A percentile compares a stretch with the other conserved stretches of the same genome.
phyloP scores from a whole-genome alignment of 2,113 vertebrate species.

The Oplegnathus fasciatus region DNA sequence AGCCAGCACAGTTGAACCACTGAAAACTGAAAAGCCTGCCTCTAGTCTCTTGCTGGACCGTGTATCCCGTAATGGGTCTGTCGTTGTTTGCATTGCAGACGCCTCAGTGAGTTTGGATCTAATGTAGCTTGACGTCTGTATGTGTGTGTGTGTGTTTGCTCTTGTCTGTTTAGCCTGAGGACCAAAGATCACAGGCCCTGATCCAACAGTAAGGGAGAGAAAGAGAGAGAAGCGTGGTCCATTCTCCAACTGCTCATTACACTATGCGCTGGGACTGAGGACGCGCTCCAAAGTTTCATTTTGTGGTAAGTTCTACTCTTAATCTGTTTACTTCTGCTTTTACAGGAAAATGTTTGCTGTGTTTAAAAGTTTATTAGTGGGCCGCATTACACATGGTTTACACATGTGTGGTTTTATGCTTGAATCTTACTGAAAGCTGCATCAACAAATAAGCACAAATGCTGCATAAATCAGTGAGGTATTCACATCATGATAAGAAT shows the following conservation, averaged over 20 bases:
- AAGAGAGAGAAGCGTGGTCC: conserved; percentile 23
- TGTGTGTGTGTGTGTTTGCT: conserved; percentile 76
- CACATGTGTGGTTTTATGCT: conserved; percentile 57
- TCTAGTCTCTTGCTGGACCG: conserved; percentile 46
- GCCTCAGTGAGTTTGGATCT: conserved; percentile 75
- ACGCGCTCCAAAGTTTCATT: conserved; percentile 37
- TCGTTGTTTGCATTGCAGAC: conserved; percentile 78
- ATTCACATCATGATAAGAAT: conserved; percentile 36
- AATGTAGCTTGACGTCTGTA: conserved; percentile 77
- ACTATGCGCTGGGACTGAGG: conserved; percentile 70
- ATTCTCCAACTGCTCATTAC: conserved; percentile 36
- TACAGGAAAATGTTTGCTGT: conserved; percentile 30
- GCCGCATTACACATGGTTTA: conserved; percentile 50
- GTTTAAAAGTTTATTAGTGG: conserved; percentile 56
- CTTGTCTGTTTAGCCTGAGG: conserved; percentile 71
- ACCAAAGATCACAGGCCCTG: conserved; percentile 71
- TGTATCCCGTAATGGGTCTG: conserved; percentile 57
- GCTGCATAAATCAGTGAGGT: conserved; percentile 37
- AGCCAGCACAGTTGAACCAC: conserved; percentile 15
- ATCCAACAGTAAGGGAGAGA: conserved; percentile 49
- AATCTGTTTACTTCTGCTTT: conserved; percentile 43
- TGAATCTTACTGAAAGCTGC: conserved; percentile 19
- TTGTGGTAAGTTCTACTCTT: conserved; percentile 67
- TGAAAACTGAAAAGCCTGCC: conserved; percentile 37
- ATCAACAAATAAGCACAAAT: conserved; percentile 49